These are phyloP conservation scores for Pogonomyrmex barbatus DNA, from an alignment of 1,140 invertebrate species.

Conservation along the genomic window DNA sequence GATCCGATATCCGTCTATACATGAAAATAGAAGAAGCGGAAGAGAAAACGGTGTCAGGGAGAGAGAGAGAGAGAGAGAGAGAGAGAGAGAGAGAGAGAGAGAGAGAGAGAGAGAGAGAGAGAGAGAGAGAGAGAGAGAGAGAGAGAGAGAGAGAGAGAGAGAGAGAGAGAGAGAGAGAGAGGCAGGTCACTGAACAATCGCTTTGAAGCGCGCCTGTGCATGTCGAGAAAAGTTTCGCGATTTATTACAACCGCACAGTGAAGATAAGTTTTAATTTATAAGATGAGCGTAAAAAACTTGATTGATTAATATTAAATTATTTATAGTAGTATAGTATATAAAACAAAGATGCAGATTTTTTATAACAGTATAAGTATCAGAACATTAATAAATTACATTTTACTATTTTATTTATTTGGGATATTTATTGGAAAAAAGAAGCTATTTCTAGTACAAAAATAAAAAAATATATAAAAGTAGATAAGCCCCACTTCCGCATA, in stretches of 20 bases:
- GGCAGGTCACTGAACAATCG: not conserved
- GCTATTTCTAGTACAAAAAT: not conserved
- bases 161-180: too few species aligned
- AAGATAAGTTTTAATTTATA: not conserved
- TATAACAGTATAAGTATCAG: not conserved
- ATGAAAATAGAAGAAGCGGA: conserved; percentile 66
- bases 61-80: not conserved
- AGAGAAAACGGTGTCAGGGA: conserved; percentile 3
- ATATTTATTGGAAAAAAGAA: not conserved
- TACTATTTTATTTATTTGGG: not conserved
- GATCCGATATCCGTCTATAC: conserved; percentile 66
- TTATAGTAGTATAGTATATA: not conserved
- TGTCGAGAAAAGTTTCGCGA: not conserved
- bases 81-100: too few species aligned
- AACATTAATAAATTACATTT: conserved; percentile 1
- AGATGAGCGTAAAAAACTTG: not conserved
- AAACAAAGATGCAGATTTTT: not conserved
- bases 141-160: not conserved
- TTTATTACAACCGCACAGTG: not conserved
- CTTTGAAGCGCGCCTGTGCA: not conserved
- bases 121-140: too few species aligned
- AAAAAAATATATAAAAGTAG: conserved; percentile 24
- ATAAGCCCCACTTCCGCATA: not conserved
- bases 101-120: not conserved
- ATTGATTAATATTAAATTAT: not conserved